phyloP scores from a whole-genome alignment of 2,113 vertebrate species.

The Microtus montanus region DNA sequence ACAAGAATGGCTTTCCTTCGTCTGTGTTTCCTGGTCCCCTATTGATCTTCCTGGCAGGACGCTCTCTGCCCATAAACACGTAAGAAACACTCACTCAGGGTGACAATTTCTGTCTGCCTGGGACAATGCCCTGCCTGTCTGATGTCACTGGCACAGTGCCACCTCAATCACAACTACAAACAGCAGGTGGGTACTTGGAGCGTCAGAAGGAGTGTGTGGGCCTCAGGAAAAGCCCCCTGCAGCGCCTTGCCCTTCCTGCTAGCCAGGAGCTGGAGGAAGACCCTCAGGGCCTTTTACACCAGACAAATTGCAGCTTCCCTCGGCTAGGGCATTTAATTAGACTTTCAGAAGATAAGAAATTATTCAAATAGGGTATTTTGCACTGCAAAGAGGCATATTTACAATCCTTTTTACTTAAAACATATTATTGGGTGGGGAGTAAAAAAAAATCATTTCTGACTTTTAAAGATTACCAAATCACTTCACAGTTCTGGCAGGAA shows the following conservation, averaged over 20 bases:
- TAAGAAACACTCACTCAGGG: neutral
- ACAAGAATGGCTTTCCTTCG: neutral
- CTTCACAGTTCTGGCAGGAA: neutral
- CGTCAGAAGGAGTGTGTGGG: neutral
- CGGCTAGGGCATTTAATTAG: rapidly evolving
- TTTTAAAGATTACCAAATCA: neutral
- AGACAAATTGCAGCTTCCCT: rapidly evolving
- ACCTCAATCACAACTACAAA: neutral
- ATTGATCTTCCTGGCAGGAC: neutral
- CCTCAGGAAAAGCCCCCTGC: too few species aligned
- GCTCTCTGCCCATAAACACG: neutral
- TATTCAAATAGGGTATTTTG: neutral
- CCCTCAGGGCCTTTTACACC: rapidly evolving
- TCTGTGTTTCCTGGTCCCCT: neutral
- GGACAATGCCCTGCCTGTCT: neutral
- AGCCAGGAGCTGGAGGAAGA: rapidly evolving
- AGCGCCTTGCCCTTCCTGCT: too few species aligned
- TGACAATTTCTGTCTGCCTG: neutral
- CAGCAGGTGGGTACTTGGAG: neutral
- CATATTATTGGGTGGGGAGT: neutral
- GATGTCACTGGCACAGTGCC: rapidly evolving
- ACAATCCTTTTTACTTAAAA: neutral
- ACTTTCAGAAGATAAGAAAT: neutral
- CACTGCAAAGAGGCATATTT: neutral
- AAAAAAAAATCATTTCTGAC: neutral